Base-by-base conservation (phyloP, 2,113 vertebrate genomes). In the Megaleporinus macrocephalus region DNA sequence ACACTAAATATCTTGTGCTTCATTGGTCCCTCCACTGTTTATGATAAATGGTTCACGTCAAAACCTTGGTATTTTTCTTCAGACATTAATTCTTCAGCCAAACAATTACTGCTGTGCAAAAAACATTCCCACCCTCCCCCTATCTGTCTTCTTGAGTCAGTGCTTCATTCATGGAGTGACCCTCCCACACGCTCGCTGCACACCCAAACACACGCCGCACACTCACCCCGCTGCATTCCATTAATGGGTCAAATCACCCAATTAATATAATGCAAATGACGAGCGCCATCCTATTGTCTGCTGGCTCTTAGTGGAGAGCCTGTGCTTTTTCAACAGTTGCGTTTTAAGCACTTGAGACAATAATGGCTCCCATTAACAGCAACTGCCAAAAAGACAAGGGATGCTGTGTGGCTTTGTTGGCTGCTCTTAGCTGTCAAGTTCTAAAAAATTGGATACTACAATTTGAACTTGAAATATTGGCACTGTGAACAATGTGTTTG, bases 241-340 rank as follows among this genome's bases (percentile, higher is more conserved):
- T 87, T 90, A 83, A 51, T 86, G 69, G 86, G 84, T 90, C 87
- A 80, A 83, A 84, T 88, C 81, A 82, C 83, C 89, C 86, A 88
- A 91, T 93, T 88, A 91, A 93, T 89, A 82, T 87, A 92, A 90
- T 93, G 92, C 90, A 92, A 90, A 92, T 91, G 90, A 93, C 82
- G 87, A 84, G 13, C 18, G n/a, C 76, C 84, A 71, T 86, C 81
- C 80, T 85, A 91, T 93, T 94, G 91, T 93, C 84, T 89, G 78
- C 62, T 27, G 80, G 75, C 63, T 82, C 73, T 86, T 82, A 90
- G 18, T 83, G 86, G 74, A 81, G 80, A 82, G 89, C 88, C 90
- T 87, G 91, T 89, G 92, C 92, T 91, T 92, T 68, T 93, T 87
- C 83, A 86, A 85, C 78, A 76, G 86, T 91, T 85, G 91, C 90